These are phyloP conservation scores for Acrobasis suavella DNA, from an alignment of 2,888 invertebrate genomes.

Conservation along the genomic window DNA sequence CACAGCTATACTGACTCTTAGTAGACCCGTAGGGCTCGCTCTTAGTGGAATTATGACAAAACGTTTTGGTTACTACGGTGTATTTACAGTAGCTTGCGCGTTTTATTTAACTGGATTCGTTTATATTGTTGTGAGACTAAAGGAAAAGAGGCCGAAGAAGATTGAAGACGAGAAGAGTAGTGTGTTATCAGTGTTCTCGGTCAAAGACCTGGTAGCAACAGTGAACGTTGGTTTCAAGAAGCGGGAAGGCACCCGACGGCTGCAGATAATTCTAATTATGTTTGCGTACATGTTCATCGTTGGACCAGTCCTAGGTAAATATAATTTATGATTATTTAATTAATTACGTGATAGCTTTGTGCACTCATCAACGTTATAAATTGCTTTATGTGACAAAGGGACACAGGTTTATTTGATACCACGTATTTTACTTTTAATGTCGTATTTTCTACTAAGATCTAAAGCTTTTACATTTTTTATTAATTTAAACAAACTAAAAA, in stretches of 20 bases:
- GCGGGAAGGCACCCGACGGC: slow-evolving; percentile 60
- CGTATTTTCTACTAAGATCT: no score
- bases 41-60: slow-evolving; percentile 80
- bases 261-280: slow-evolving; percentile 71
- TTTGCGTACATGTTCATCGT: slow-evolving; percentile 77
- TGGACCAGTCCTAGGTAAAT: slow-evolving; percentile 77
- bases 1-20: slow-evolving; percentile 78
- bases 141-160: slow-evolving; percentile 59
- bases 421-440: not conserved
- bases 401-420: slow-evolving; percentile 7
- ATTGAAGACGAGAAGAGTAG: slow-evolving; percentile 57
- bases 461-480: no score
- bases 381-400: slow-evolving; percentile 12
- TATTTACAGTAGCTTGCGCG: slow-evolving; percentile 69
- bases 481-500: no score
- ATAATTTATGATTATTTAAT: slow-evolving; percentile 28
- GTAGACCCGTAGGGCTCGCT: slow-evolving; percentile 78
- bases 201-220: slow-evolving; percentile 71
- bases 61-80: slow-evolving; percentile 74
- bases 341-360: slow-evolving; percentile 4
- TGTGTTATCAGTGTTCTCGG: slow-evolving; percentile 60
- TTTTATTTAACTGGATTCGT: slow-evolving; percentile 72
- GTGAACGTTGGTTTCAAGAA: slow-evolving; percentile 70
- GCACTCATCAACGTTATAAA: not conserved
- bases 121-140: slow-evolving; percentile 69